Conservation (phyloP, 2,113 vertebrate genomes). For the Alethe castanea region DNA sequence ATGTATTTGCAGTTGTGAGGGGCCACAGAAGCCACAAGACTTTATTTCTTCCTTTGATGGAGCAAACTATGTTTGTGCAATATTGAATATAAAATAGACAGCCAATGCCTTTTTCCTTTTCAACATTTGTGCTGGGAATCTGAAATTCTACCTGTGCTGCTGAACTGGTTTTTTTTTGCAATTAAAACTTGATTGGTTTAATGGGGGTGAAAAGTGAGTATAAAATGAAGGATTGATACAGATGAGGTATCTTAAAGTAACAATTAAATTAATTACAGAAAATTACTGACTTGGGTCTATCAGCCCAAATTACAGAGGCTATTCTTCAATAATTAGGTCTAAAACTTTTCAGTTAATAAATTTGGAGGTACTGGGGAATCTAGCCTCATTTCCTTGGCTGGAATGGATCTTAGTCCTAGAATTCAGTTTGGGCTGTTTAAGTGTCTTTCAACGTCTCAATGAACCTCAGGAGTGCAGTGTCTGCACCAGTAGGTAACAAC, state of each 20-base stretch:
- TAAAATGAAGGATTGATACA: neutral
- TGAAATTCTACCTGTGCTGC: neutral
- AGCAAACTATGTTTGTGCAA: neutral
- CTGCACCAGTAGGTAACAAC: neutral
- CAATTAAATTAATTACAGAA: neutral
- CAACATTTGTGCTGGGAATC: neutral
- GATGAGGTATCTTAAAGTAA: neutral
- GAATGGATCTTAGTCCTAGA: neutral
- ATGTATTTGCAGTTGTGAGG: neutral
- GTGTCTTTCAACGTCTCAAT: neutral
- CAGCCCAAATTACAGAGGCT: neutral
- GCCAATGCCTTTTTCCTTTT: neutral
- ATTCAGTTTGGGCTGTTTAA: neutral
- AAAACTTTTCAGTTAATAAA: neutral
- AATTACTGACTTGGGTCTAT: neutral
- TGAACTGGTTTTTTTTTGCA: neutral
- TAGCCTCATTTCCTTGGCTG: neutral
- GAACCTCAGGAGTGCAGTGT: neutral
- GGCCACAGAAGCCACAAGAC: rapidly evolving
- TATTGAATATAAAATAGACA: neutral
- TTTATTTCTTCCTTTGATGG: neutral
- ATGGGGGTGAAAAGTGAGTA: neutral
- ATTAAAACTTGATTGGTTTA: neutral
- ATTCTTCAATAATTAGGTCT: neutral
- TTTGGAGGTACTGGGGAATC: neutral